Evolutionary conservation across 2,888 invertebrate genomes (phyloP), one percentile per base, ranked within the genome.

Genomic region (Eugnorisma glareosa): DNA sequence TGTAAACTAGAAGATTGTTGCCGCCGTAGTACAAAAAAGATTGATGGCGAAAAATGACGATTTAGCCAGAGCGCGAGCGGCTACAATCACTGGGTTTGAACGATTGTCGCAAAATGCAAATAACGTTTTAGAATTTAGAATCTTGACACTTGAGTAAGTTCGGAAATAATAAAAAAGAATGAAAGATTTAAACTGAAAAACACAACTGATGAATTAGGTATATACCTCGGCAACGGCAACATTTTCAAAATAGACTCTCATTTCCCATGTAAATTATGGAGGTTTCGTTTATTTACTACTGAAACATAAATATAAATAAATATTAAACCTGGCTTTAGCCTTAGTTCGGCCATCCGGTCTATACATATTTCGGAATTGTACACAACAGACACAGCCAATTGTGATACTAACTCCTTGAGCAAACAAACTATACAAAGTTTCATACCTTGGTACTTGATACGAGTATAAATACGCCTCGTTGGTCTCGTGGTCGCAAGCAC

Each of bases 281-380:
- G 43, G n/a, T 31, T 48, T 64, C 13, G 63, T 81, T 59, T 69
- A 69, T 69, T 69, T 69, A 51, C 18, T 59, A 59, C 15, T 37
- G 13, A 54, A 69, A 28, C 63, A 35, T 57, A 73, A 59, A 63
- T 61, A 59, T 59, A 78, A 78, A 79, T 67, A 71, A 59, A 73
- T 74, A 74, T 74, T 35, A 37, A 51, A 51, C 35, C 40, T 75
- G 75, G 57, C 48, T 72, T 67, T 61, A 82, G 45, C 48, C 57
- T 59, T 63, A 79, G 64, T 79, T 63, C 35, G 40, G 66, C 57
- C 66, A 66, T 68, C 54, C 59, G 54, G 35, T 77, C 24, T 77
- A 31, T 1, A 67, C 6, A 61, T 21, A 67, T 61, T 43, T 35
- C 35, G 15, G 48, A 48, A 59, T 51, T 66, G 43, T 80, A 72